A percentile compares a stretch with the other conserved stretches of the same genome.
These are phyloP conservation scores for Probosciger aterrimus DNA, from an alignment of 2,113 vertebrate genomes.

Conservation along the genomic window DNA sequence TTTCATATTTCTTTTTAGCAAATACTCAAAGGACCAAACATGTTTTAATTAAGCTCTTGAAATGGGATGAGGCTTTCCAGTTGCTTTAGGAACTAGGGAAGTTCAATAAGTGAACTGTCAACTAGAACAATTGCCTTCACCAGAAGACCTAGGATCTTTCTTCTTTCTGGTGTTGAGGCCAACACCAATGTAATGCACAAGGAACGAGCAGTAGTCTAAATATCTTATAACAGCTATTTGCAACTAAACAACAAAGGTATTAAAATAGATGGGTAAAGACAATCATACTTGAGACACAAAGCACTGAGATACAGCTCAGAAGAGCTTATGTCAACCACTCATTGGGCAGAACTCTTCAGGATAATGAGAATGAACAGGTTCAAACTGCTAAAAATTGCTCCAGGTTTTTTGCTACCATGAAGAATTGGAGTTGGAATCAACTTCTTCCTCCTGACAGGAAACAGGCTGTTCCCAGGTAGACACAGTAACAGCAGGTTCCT, in stretches of 20 bases:
- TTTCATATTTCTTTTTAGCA: neutral
- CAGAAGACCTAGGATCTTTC: neutral
- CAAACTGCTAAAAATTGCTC: constrained; percentile 30
- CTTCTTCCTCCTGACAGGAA: neutral
- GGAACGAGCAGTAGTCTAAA: neutral
- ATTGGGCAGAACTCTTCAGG: neutral
- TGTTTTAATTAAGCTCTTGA: neutral
- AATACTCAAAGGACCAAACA: neutral
- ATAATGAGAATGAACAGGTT: constrained; percentile 29
- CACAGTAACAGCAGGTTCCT: neutral
- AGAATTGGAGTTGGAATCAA: neutral
- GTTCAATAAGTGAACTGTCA: neutral
- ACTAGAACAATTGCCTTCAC: neutral
- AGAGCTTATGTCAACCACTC: constrained; percentile 25
- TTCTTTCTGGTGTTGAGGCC: neutral
- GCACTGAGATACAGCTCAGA: neutral
- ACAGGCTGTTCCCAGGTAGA: neutral
- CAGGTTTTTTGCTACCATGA: neutral
- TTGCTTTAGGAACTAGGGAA: neutral
- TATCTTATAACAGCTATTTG: neutral
- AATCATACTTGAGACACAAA: constrained; percentile 5
- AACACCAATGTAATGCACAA: neutral
- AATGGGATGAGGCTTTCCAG: neutral
- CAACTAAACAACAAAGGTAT: constrained; percentile 1
- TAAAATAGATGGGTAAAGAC: constrained; percentile 29